Conservation (phyloP, 2,797 vertebrate genomes). For the Microcaecilia unicolor region DNA sequence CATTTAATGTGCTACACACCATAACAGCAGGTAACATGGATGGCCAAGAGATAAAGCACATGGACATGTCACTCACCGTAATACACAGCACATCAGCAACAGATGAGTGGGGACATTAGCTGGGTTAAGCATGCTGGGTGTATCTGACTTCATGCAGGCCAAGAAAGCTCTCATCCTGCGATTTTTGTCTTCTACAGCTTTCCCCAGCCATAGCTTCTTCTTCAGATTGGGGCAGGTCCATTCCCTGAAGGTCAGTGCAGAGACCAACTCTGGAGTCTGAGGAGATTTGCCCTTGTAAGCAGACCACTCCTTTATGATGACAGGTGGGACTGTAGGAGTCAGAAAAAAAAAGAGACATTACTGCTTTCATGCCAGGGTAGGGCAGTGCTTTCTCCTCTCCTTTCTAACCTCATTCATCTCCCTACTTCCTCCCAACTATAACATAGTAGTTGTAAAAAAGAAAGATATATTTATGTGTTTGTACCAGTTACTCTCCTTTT, state of each 20-base stretch:
- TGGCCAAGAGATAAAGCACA: background rate
- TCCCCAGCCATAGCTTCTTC: constrained; percentile 81
- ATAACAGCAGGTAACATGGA: no score
- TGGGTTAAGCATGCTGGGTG: constrained; percentile 83
- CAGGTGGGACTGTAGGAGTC: constrained; percentile 62
- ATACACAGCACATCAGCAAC: constrained; percentile 89
- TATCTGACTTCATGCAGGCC: constrained; percentile 85
- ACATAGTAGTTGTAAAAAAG: no score
- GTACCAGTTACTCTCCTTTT: no score
- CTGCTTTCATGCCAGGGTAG: no score
- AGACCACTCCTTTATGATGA: constrained; percentile 89
- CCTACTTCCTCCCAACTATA: no score
- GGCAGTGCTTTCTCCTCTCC: no score
- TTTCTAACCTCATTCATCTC: no score
- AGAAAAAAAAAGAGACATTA: background rate
- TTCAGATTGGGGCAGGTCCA: constrained; percentile 89
- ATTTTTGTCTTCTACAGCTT: constrained; percentile 84
- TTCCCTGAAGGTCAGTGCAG: constrained; percentile 81
- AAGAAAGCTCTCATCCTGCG: constrained; percentile 82
- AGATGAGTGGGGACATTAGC: constrained; percentile 82
- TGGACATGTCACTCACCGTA: constrained; percentile 56
- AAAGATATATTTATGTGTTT: no score
- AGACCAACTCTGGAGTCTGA: constrained; percentile 81
- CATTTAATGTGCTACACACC: no score
- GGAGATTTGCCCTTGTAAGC: constrained; percentile 85